phyloP scores from a whole-genome alignment of 2,888 invertebrate species.

The Caradrina clavipalpis region DNA sequence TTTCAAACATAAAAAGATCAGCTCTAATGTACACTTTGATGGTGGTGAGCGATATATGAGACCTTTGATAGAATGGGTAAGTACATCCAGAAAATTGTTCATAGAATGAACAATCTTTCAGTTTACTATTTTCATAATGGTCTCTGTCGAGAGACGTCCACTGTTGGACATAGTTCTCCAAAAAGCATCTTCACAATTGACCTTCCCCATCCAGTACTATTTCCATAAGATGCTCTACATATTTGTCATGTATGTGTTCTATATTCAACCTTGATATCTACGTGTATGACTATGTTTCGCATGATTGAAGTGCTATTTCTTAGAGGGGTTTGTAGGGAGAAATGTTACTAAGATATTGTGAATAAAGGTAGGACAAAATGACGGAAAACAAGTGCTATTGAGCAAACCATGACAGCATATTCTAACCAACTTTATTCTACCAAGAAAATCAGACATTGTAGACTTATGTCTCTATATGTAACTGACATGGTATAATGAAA shows the following conservation, averaged over 20 bases:
- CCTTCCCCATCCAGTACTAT: background rate
- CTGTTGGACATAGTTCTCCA: too few relatives aligned
- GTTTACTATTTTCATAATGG: too few relatives aligned
- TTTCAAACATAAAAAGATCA: too few relatives aligned
- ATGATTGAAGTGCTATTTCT: slow-evolving; percentile 38
- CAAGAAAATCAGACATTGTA: too few relatives aligned
- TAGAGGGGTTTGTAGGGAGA: background rate
- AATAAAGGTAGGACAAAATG: background rate
- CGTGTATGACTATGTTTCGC: background rate
- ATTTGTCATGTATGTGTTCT: background rate
- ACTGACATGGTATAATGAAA: background rate
- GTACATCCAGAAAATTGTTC: too few relatives aligned
- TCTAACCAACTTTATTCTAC: too few relatives aligned
- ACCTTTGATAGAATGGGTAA: too few relatives aligned
- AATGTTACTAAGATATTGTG: background rate
- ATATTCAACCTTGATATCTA: background rate
- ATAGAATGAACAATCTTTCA: too few relatives aligned
- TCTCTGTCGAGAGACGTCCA: too few relatives aligned
- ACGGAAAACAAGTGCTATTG: background rate
- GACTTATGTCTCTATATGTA: too few relatives aligned
- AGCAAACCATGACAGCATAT: background rate
- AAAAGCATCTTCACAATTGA: background rate
- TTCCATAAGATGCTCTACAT: background rate
- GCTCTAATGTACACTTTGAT: too few relatives aligned
- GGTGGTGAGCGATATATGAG: too few relatives aligned